These are phyloP conservation scores for Drosophila tripunctata DNA, from an alignment of 2,888 invertebrate species.

Conservation along the genomic window DNA sequence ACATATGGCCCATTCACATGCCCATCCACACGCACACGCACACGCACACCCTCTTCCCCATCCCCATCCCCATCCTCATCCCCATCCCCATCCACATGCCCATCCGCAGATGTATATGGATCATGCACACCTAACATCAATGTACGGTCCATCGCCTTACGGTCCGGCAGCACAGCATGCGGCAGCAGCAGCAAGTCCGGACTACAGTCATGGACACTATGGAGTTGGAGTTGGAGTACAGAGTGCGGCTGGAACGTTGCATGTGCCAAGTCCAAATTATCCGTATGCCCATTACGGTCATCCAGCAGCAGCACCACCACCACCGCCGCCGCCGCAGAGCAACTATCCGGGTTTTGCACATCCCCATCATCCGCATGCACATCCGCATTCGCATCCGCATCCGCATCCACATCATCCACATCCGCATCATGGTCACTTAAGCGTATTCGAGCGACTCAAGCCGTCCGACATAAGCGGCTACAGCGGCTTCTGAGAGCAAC, in stretches of 20 bases:
- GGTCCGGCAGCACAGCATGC: conserved; percentile 72
- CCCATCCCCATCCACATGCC: conserved; percentile 36
- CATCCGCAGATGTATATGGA: conserved; percentile 84
- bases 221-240: conserved; percentile 40
- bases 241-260: conserved; percentile 85
- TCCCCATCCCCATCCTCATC: conserved; percentile 14
- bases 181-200: conserved; percentile 61
- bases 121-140: conserved; percentile 70
- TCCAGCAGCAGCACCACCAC: too few species aligned
- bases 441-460: conserved; percentile 85
- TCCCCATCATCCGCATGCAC: conserved; percentile 68
- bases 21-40: conserved; percentile 59
- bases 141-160: conserved; percentile 36
- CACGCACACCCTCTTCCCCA: conserved; percentile 55
- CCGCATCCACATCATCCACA: conserved; percentile 79
- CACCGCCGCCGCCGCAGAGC: too few species aligned
- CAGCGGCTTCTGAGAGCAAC: conserved; percentile 84
- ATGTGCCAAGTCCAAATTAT: conserved; percentile 89
- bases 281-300: conserved; percentile 85
- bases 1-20: conserved; percentile 27
- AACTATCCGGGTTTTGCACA: conserved; percentile 60
- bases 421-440: conserved; percentile 81
- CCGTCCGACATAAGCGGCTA: conserved; percentile 85
- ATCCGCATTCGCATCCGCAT: conserved; percentile 65
- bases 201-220: conserved; percentile 44